Evolutionary conservation across 2,888 invertebrate species (phyloP), one percentile per base, ranked within the genome.

Genomic region (Muscina levida): DNA sequence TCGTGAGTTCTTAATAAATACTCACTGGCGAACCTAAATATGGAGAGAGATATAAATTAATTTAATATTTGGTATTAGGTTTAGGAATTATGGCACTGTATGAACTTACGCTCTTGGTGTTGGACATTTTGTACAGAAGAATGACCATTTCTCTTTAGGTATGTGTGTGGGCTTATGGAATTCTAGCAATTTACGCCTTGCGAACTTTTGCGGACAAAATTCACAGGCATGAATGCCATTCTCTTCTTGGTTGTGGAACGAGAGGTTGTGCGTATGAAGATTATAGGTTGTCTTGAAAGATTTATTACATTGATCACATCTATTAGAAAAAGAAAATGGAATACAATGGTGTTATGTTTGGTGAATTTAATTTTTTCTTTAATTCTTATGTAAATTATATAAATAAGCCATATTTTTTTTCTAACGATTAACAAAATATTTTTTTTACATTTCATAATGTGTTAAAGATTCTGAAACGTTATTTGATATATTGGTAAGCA

Each of bases 251-350:
- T 88, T 87, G 57, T 90, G 90, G 67, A 87, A 87, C 5, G 87
- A 87, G 57, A 89, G 84, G 84, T 87, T 87, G 72, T 90, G 90
- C 15, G 88, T 87, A 42, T 88, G 87, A 5, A 90, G 76, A 2
- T 87, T 87, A 15, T 87, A 87, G 1, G 87, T 88, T 46, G 89
- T 89, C 11, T 89, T 86, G 74, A 88, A 90, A 1, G 86, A 85
- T 79, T 89, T 89, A 17, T 87, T 87, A 42, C 90, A 90, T 75
- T 86, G 85, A 5, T 87, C 84, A 77, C 90, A 90, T 67, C 89
- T 90, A 10, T 1, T 78, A 65, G 15, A 26, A 13, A 62, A 13
- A 6, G 53, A 24, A 13, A 51, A 44, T 24, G 22, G 24, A 70
- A 26, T 2, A n/a, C 13, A 46, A n/a, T n/a, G n/a, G n/a, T n/a